These are phyloP conservation scores for Nothocercus julius DNA, from an alignment of 2,113 vertebrate genomes.

Conservation along the genomic window DNA sequence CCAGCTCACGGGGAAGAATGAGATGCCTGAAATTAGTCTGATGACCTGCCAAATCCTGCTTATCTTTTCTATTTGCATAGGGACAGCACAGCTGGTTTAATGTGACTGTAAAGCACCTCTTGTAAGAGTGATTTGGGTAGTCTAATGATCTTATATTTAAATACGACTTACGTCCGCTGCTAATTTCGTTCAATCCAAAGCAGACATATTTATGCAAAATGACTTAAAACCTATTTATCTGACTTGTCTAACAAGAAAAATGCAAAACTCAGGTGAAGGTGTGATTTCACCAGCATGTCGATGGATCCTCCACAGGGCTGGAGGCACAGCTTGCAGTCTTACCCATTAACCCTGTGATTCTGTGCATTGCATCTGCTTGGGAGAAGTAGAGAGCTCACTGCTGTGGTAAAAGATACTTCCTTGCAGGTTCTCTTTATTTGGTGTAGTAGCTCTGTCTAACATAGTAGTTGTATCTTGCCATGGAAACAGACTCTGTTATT, in stretches of 20 bases:
- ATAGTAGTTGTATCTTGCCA: neutral
- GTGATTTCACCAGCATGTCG: neutral
- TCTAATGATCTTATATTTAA: conserved; percentile 54
- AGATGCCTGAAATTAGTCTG: conserved; percentile 26
- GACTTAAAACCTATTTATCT: neutral
- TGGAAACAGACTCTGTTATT: conserved; percentile 22
- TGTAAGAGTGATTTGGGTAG: conserved; percentile 40
- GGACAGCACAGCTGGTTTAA: conserved; percentile 36
- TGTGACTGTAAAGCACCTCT: conserved; percentile 42
- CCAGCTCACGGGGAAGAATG: neutral
- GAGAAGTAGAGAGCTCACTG: neutral
- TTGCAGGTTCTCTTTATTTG: neutral
- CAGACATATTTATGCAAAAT: neutral
- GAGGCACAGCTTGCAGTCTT: neutral
- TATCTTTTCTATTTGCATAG: conserved; percentile 45
- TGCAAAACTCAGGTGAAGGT: neutral
- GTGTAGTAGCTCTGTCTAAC: neutral
- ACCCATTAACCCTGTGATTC: neutral
- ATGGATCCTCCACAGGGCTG: neutral
- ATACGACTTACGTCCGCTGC: neutral
- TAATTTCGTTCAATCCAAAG: conserved; percentile 42
- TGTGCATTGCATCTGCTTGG: neutral
- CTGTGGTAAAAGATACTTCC: neutral
- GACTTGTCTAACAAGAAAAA: neutral
- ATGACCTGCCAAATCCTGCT: conserved; percentile 44